Evolutionary conservation across 1,140 invertebrate species (phyloP).

Genomic region (Heliothis virescens): DNA sequence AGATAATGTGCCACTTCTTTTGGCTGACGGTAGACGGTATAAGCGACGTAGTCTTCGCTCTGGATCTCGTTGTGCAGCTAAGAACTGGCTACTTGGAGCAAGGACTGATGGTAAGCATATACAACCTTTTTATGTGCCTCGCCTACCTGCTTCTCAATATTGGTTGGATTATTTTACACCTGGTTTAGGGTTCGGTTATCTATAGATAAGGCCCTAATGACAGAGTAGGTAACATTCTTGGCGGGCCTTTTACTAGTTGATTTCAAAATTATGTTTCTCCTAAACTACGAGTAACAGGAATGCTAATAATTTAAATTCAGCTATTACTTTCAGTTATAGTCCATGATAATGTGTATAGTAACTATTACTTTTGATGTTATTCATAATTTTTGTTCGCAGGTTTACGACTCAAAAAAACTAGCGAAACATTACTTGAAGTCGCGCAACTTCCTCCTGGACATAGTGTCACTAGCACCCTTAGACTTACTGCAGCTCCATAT

Average conservation of each 20-base stretch:
- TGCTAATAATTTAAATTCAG: too few relatives aligned
- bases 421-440: conserved; percentile 95
- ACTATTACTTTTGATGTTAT: too few relatives aligned
- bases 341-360: too few relatives aligned
- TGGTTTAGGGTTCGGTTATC: too few relatives aligned
- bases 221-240: too few relatives aligned
- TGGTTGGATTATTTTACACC: too few relatives aligned
- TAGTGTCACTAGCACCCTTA: conserved; percentile 93
- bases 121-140: neutral
- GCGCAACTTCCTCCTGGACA: conserved; percentile 94
- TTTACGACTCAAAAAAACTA: conserved; percentile 96
- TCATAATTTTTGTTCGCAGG: conserved; percentile 74
- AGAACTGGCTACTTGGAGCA: conserved; percentile 98
- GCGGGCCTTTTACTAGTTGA: too few relatives aligned
- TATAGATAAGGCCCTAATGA: too few relatives aligned
- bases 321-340: too few relatives aligned
- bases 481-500: conserved; percentile 94
- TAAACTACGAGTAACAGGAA: too few relatives aligned
- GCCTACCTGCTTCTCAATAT: too few relatives aligned
- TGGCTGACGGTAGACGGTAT: conserved; percentile 95
- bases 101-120: conserved; percentile 92
- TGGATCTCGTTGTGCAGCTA: conserved; percentile 96
- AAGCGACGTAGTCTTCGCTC: conserved; percentile 94
- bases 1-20: conserved; percentile 89
- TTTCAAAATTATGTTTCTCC: too few relatives aligned